phyloP scores from a whole-genome alignment of 2,797 vertebrate species.

The Calcarius lapponicus region DNA sequence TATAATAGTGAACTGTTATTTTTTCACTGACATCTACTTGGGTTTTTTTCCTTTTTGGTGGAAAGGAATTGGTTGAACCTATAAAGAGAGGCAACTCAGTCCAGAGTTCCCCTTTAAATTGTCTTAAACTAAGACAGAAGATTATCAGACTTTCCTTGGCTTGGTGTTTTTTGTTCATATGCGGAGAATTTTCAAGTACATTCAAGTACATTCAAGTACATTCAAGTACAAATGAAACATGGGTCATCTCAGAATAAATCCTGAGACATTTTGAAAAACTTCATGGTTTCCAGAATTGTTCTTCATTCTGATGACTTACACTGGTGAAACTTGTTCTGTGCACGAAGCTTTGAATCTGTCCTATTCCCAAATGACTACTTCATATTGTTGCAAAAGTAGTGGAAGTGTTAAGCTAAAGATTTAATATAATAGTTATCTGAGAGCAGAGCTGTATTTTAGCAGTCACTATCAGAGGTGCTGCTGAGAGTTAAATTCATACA shows the following conservation, averaged over 20 bases:
- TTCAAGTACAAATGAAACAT: no score
- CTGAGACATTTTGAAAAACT: not conserved
- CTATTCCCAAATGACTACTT: not conserved
- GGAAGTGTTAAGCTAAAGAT: not conserved
- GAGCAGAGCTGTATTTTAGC: not conserved
- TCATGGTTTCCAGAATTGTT: not conserved
- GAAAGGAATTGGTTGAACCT: not conserved
- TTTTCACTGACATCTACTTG: not conserved
- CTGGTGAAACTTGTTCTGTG: not conserved
- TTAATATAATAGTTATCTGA: not conserved
- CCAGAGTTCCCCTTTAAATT: not conserved
- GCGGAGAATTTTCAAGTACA: not conserved
- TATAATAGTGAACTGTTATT: not conserved
- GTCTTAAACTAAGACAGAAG: not conserved
- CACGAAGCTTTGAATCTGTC: not conserved
- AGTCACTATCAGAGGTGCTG: not conserved
- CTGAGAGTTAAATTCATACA: not conserved
- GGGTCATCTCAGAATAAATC: not conserved
- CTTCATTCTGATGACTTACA: not conserved
- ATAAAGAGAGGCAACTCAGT: not conserved
- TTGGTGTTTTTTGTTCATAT: not conserved
- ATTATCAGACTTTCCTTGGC: not conserved
- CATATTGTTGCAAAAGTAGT: not conserved
- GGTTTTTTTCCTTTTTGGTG: not conserved
- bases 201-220: no score